Conservation (phyloP, 2,113 vertebrate genomes). For the Eclectus roratus region DNA sequence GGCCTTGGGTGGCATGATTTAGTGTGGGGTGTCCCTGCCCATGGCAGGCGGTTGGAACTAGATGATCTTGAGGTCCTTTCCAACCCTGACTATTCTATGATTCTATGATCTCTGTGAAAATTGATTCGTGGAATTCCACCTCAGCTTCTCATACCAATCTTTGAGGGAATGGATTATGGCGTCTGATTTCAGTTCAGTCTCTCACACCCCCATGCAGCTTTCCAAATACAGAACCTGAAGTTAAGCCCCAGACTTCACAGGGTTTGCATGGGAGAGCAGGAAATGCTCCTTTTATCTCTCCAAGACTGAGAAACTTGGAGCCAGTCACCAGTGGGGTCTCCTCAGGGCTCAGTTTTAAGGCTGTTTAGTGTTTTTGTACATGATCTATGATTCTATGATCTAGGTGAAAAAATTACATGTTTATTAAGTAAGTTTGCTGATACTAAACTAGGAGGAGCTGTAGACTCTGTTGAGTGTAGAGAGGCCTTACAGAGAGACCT, state of each 20-base stretch:
- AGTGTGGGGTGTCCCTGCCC: no score
- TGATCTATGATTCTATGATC: background rate
- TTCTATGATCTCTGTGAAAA: no score
- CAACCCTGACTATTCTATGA: no score
- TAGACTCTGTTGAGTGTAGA: rapidly evolving
- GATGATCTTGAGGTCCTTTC: no score
- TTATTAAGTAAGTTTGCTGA: background rate
- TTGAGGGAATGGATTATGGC: no score
- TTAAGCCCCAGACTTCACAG: background rate
- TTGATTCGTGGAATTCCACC: no score
- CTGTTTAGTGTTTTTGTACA: background rate
- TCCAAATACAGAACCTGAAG: background rate
- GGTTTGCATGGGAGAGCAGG: background rate
- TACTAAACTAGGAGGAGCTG: background rate
- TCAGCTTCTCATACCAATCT: no score
- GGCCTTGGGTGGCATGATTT: no score
- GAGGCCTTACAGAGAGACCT: background rate
- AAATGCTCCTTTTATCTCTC: background rate
- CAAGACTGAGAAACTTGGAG: background rate
- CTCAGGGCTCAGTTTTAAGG: background rate
- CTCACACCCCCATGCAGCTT: rapidly evolving
- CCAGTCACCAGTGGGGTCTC: rapidly evolving
- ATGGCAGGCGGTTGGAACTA: no score
- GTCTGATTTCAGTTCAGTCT: background rate
- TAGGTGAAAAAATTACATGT: background rate